phyloP scores from a whole-genome alignment of 1,140 invertebrate genomes.

The Laodelphax striatellus region DNA sequence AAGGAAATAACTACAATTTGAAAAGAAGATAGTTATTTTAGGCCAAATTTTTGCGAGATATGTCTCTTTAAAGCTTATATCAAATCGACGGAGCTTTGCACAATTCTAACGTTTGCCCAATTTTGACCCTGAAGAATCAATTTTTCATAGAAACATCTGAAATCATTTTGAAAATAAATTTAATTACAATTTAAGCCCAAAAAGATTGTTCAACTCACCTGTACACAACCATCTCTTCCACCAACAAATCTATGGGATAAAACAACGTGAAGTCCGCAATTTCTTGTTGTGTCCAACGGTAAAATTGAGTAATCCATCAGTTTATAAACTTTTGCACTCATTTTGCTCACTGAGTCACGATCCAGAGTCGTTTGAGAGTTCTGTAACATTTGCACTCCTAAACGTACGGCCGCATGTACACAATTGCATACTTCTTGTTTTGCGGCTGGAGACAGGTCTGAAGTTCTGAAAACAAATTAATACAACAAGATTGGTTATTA shows the following conservation, averaged over 20 bases:
- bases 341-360: background rate
- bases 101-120: too few relatives aligned
- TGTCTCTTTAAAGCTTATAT: too few relatives aligned
- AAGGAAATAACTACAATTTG: too few relatives aligned
- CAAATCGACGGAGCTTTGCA: too few relatives aligned
- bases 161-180: too few relatives aligned
- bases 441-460: slow-evolving; percentile 16
- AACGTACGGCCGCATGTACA: slow-evolving; percentile 18
- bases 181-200: too few relatives aligned
- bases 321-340: background rate
- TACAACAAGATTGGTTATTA: background rate
- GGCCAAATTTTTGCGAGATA: too few relatives aligned
- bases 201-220: too few relatives aligned
- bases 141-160: too few relatives aligned
- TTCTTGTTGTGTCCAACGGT: slow-evolving; percentile 23
- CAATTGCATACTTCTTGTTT: slow-evolving; percentile 19
- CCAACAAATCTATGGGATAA: slow-evolving; percentile 7
- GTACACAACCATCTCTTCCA: slow-evolving; percentile 2
- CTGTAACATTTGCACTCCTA: background rate
- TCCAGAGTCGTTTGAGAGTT: background rate
- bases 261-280: slow-evolving; percentile 19
- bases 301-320: slow-evolving; percentile 17
- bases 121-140: too few relatives aligned
- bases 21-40: too few relatives aligned
- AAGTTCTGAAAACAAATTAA: background rate